Evolutionary conservation across 2,113 vertebrate genomes (phyloP), one percentile per base, ranked within the genome.

Genomic region (Halcyon senegalensis): DNA sequence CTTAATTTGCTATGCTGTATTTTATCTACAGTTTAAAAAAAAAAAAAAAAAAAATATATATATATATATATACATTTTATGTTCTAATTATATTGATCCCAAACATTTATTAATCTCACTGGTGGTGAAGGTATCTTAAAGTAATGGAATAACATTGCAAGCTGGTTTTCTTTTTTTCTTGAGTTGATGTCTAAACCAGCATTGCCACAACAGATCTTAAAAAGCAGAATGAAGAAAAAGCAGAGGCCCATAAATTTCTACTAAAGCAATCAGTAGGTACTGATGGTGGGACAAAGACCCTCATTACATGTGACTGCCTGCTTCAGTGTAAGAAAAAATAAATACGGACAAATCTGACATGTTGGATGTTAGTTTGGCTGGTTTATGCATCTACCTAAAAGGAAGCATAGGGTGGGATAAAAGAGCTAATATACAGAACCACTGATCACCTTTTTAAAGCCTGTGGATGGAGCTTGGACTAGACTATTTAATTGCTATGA

Each of bases 381-480:
- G 21, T 70, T 93, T 59, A 84, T 39, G 20, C 23, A 58, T 46
- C 28, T 30, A 7, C 31, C 4, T 74, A 13, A 67, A 8, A 72
- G n/a, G 60, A 87, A 84, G 16, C 0, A 0, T 6, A 63, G n/a
- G 11, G 53, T 20, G 0, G 7, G 18, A 39, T 39, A 60, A 69
- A 70, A 28, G 7, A 70, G 16, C 8, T 51, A 51, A 44, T 13
- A 37, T 4, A 37, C 13, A 56, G 43, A 56, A 33, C 4, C 4
- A 13, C 30, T 55, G 13, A 76, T 3, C 3, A 19, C 10, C 4
- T 15, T 41, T 28, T 88, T 48, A 68, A 77, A 58, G 10, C 5
- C 16, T 31, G 4, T 24, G 10, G 31, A 88, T 19, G 18, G 8
- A 62, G 9, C 1, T 5, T 67, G 11, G 8, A 41, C 41, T 58